A percentile compares a stretch with the other conserved stretches of the same genome.
phyloP scores from a whole-genome alignment of 1,140 invertebrate genomes.

The Mesaphorura yosii region DNA sequence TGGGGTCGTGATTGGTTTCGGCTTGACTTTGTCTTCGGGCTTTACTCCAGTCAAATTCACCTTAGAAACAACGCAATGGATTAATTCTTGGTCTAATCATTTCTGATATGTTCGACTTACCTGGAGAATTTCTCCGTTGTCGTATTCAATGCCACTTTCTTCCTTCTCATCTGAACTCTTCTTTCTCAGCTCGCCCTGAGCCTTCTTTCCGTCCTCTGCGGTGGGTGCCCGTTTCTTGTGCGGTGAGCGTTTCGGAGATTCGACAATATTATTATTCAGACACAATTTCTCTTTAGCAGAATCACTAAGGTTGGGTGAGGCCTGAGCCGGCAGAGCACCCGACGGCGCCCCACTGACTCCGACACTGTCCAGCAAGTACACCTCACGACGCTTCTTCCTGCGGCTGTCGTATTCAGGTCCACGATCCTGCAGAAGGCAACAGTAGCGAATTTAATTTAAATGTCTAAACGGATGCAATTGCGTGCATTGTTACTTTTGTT shows the following conservation, averaged over 20 bases:
- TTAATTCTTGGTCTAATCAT: no score
- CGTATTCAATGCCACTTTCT: slow-evolving; percentile 12
- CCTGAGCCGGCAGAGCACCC: slow-evolving; percentile 23
- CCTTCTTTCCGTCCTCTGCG: slow-evolving; percentile 36
- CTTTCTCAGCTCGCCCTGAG: slow-evolving; percentile 18
- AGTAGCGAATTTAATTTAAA: no score
- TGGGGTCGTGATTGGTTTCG: slow-evolving; percentile 37
- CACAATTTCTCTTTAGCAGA: slow-evolving; percentile 28
- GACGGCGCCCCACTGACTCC: slow-evolving; percentile 29
- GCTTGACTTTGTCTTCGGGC: slow-evolving; percentile 32
- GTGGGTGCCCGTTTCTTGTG: slow-evolving; percentile 38
- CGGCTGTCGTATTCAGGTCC: slow-evolving; percentile 29
- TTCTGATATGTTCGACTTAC: slow-evolving; percentile 18
- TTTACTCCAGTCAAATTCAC: slow-evolving; percentile 40
- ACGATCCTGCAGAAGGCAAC: slow-evolving; percentile 17
- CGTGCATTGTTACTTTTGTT: neutral
- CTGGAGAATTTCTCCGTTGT: neutral
- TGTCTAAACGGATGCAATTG: neutral
- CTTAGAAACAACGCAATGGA: slow-evolving; percentile 1
- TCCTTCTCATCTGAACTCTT: slow-evolving; percentile 11
- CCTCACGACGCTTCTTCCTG: slow-evolving; percentile 34
- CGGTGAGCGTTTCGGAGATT: slow-evolving; percentile 17
- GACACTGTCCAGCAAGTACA: slow-evolving; percentile 32
- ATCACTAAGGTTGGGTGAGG: slow-evolving; percentile 21
- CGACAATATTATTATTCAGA: slow-evolving; percentile 27